A percentile compares a stretch with the other conserved stretches of the same genome.
These are phyloP conservation scores for Procambarus virginalis DNA, from an alignment of 1,140 invertebrate species.

Conservation along the genomic window DNA sequence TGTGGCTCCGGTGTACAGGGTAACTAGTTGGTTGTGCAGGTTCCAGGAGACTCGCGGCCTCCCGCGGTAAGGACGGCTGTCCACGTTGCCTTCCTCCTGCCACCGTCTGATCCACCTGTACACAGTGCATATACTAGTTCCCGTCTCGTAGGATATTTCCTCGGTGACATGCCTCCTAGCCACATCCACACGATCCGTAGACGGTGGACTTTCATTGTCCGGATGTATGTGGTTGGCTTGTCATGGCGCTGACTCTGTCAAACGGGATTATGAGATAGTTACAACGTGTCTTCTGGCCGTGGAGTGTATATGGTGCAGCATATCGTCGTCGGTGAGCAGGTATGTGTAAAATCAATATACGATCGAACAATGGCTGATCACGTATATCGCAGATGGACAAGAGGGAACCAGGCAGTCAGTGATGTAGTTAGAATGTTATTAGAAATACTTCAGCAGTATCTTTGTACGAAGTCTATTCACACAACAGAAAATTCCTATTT, in stretches of 20 bases:
- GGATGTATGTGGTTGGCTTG: not conserved
- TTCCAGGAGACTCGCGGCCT: not conserved
- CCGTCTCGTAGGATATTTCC: not conserved
- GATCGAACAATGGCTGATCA: no score
- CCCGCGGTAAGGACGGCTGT: not conserved
- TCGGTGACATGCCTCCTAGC: constrained; percentile 19
- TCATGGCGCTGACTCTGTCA: not conserved
- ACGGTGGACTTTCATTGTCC: not conserved
- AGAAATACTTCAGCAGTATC: no score
- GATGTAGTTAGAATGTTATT: no score
- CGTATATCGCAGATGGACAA: no score
- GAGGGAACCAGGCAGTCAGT: no score
- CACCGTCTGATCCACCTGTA: constrained; percentile 18
- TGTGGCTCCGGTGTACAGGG: not conserved
- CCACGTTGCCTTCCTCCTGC: constrained; percentile 5
- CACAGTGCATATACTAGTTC: constrained; percentile 14
- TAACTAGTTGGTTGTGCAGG: not conserved
- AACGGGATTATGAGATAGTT: not conserved
- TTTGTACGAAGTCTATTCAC: no score
- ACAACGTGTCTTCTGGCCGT: not conserved
- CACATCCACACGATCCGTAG: constrained; percentile 29
- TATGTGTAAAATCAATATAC: no score
- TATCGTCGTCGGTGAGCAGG: no score
- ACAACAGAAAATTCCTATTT: no score
- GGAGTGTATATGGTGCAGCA: no score